phyloP scores from a whole-genome alignment of 2,113 vertebrate genomes.

The Catharus fuscescens region DNA sequence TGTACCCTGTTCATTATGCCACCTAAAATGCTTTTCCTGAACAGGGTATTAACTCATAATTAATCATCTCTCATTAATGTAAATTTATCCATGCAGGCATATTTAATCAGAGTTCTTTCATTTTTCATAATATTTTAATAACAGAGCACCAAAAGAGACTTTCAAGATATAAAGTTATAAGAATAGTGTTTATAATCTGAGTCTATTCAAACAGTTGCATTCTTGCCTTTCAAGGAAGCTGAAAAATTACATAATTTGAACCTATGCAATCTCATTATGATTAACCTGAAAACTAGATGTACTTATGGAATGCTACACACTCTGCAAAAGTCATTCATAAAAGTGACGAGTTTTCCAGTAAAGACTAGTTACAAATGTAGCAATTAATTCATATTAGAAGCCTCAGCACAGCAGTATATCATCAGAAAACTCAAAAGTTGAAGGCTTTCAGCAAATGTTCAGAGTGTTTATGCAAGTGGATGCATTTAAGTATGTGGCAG shows the following conservation, averaged over 20 bases:
- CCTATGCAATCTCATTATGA: neutral
- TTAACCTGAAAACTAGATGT: slow-evolving; percentile 19
- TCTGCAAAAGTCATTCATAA: neutral
- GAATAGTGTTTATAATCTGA: slow-evolving; percentile 51
- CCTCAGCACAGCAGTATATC: neutral
- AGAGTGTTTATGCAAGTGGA: neutral
- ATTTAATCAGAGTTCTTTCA: slow-evolving; percentile 70
- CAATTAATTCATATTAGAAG: slow-evolving; percentile 18
- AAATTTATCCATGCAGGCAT: slow-evolving; percentile 58
- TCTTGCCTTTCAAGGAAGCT: slow-evolving; percentile 22
- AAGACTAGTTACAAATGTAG: neutral
- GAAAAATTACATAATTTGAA: slow-evolving; percentile 45
- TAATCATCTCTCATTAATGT: slow-evolving; percentile 65
- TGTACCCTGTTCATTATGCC: slow-evolving; percentile 35
- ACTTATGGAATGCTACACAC: neutral
- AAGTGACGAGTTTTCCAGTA: neutral
- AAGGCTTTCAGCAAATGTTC: neutral
- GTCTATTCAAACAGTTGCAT: neutral
- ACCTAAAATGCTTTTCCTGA: slow-evolving; percentile 59
- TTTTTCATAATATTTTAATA: slow-evolving; percentile 74
- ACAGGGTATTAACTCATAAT: slow-evolving; percentile 58
- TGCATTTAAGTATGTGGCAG: neutral
- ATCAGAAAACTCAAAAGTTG: neutral
- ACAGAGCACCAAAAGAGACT: slow-evolving; percentile 52
- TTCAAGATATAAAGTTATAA: slow-evolving; percentile 53